A percentile compares a stretch with the other conserved stretches of the same genome.
Conservation (phyloP, 2,888 invertebrate species). For the Teleiodes luculella region DNA sequence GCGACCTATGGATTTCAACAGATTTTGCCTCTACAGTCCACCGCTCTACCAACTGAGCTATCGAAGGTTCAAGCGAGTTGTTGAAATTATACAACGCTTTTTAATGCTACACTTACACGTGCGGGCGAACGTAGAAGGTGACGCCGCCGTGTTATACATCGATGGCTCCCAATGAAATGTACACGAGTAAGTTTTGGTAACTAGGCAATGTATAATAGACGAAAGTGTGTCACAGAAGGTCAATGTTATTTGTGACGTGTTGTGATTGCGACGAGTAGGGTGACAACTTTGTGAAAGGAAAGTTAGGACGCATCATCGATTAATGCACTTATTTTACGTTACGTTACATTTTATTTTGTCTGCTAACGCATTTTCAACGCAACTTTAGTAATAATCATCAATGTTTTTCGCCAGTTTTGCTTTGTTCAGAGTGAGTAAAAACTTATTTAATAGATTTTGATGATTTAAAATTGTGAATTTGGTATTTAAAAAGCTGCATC, state of each 20-base stretch:
- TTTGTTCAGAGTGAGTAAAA: too few relatives aligned
- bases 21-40: slow-evolving; percentile 50
- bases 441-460: too few relatives aligned
- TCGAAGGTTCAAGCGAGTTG: slow-evolving; percentile 43
- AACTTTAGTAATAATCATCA: too few relatives aligned
- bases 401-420: too few relatives aligned
- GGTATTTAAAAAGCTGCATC: too few relatives aligned
- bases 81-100: slow-evolving; percentile 33
- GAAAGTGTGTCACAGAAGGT: neutral
- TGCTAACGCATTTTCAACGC: too few relatives aligned
- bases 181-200: neutral
- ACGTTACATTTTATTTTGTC: too few relatives aligned
- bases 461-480: too few relatives aligned
- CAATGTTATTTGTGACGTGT: neutral
- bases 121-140: neutral
- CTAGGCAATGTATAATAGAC: neutral
- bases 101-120: neutral
- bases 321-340: too few relatives aligned
- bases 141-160: neutral
- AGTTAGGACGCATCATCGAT: neutral
- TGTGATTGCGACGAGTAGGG: neutral
- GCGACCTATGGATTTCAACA: slow-evolving; percentile 79
- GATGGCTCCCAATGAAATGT: neutral
- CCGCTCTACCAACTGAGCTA: slow-evolving; percentile 78
- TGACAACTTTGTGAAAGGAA: neutral